Evolutionary conservation across 2,113 vertebrate species (phyloP), one percentile per base, ranked within the genome.

Genomic region (Dolichotis patagonum): DNA sequence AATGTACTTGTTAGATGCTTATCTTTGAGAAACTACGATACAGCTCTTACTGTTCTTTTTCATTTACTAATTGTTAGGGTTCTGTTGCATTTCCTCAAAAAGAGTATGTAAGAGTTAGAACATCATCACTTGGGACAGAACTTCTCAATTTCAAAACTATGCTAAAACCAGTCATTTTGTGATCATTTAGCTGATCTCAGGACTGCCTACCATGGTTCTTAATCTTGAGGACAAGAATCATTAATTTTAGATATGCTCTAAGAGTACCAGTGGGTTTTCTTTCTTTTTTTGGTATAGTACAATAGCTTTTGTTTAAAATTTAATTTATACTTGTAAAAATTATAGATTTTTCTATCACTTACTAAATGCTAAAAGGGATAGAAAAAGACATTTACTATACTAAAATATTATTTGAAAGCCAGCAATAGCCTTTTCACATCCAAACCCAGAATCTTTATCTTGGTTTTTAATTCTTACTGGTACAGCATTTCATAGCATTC

Each of bases 21-120:
- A 78, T 43, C 71, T 85, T 83, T 96, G 94, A 94, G 83, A 88
- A 54, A 75, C n/a, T n/a, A n/a, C n/a, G n/a, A n/a, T n/a, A n/a
- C n/a, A n/a, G n/a, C n/a, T n/a, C n/a, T n/a, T n/a, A n/a, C n/a
- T n/a, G n/a, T n/a, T n/a, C n/a, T n/a, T n/a, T 92, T 67, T 43
- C 89, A 92, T 60, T 84, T 84, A 80, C 52, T 73, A 49, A 96
- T 80, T 38, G 58, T 78, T 96, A 88, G 30, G 43, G 52, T 88
- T 95, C 54, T 52, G 35, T 20, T 90, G 10, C 41, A 41, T 91
- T 88, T 82, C 16, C 22, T 58, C 78, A 77, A 93, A 85, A 88
- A 91, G 49, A 92, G 52, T 82, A 63, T 69, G 67, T 87, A 82
- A 75, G 49, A 52, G 5, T 38, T 75, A 82, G 46, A 90, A 73